Evolutionary conservation across 2,888 invertebrate genomes (phyloP), one percentile per base, ranked within the genome.

Genomic region (Coenonympha arcania): DNA sequence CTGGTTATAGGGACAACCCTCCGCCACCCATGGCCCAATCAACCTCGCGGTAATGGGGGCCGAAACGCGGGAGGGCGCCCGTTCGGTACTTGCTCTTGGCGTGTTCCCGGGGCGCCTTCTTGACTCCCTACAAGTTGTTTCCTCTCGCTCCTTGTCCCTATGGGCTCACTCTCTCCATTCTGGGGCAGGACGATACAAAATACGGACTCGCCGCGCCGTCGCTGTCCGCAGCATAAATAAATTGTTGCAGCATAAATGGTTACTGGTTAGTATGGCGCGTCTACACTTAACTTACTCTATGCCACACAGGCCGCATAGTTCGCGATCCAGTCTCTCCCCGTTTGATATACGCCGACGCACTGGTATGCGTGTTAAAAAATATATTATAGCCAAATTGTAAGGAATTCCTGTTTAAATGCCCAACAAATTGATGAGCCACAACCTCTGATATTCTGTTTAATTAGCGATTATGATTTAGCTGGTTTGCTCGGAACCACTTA

Each of bases 341-440:
- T 61, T 51, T 57, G 52, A 52, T 52, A 48, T 37, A 55, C 47
- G 56, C 58, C 58, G 60, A 57, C 62, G 55, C 37, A 45, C 50
- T 55, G 57, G 53, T 54, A 57, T 60, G 52, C 57, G 44, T 51
- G 56, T 56, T 58, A 56, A 58, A 56, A 61, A 56, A 52, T 53
- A 53, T 45, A 54, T 54, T 41, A 48, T 54, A 37, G 34, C 50
- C 30, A 42, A 42, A 50, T 47, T 48, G 48, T 48, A 15, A 39
- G 49, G 28, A 34, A 37, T 42, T 49, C 26, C 26, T 48, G 45
- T 33, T 28, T 37, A 39, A 42, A 49, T 30, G 28, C 30, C 20
- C 34, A 28, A 36, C 45, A 45, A 45, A 45, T 44, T 33, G 44
- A 34, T 16, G 33, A 26, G 45, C 19, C 34, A 6, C 34, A 48